Base-by-base conservation (phyloP, 2,797 vertebrate species). In the Hypotaenidia okinawae region DNA sequence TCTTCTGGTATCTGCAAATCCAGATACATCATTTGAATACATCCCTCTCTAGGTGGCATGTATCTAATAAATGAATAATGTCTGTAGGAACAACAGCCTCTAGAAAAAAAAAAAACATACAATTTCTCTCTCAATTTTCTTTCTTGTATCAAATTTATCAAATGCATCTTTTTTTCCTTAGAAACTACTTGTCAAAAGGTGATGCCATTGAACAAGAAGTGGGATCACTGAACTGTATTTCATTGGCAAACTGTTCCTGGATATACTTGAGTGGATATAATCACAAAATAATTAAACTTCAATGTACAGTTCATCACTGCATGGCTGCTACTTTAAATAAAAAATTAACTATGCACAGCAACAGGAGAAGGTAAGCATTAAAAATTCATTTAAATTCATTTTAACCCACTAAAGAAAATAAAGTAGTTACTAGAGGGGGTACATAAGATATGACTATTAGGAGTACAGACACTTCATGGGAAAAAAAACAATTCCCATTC, bases 61-160 rank as follows among this genome's bases (percentile, higher is more conserved):
- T 77, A 66, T 95, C 84, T 70, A 90, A 92, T 74, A 68, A 88
- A 87, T 57, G 14, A 96, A 86, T 91, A 62, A 24, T 21, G 67
- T 91, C 94, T 94, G 64, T 45, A 97, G 93, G 95, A 97, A 96
- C 69, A 90, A 87, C 85, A 96, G 84, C 91, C 92, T 95, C 75
- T 80, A 54, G 85, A 57, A 73, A 78, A 43, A 45, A 27, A 24
- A 24, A 0, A 76, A 97, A 19, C 4, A 45, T 18, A 52, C 1
- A 5, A 47, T 25, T 66, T 89, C 76, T 94, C 84, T 57, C 64
- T 54, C 6, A 0, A 27, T 49, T 52, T 33, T 70, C 30, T 89
- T 95, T 76, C 78, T 90, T 85, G 55, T 55, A 88, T 49, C 64
- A 52, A 45, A 84, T 94, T 76, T 82, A 87, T 83, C 77, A 83